Percentiles rank a stretch among this genome's conserved stretches.
Conservation (phyloP, 2,888 invertebrate genomes). For the Rotaria socialis region DNA sequence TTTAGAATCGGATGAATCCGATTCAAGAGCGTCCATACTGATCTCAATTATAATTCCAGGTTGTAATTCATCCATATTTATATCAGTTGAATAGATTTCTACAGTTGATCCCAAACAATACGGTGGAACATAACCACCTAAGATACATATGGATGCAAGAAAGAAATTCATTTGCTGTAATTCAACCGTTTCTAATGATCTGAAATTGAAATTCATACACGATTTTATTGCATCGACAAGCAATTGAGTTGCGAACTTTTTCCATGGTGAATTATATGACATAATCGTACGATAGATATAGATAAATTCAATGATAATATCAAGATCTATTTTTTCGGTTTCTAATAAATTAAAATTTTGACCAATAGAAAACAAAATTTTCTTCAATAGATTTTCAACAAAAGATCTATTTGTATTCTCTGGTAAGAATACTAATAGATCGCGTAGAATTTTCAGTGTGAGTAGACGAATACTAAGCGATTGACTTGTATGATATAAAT, state of each 20-base stretch:
- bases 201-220: background rate
- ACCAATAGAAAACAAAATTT: background rate
- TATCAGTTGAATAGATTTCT: background rate
- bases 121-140: background rate
- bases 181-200: background rate
- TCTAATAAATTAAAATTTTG: no score
- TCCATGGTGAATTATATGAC: background rate
- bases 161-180: background rate
- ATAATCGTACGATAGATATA: background rate
- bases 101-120: slow-evolving; percentile 12
- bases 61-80: background rate
- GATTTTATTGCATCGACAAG: background rate
- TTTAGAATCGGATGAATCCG: background rate
- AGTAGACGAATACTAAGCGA: background rate
- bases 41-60: background rate
- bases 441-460: background rate
- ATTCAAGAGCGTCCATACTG: background rate
- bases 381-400: background rate
- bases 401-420: background rate
- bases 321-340: background rate
- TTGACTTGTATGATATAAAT: background rate
- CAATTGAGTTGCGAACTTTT: background rate
- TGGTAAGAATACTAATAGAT: background rate
- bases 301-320: background rate
- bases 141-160: background rate